Evolutionary conservation across 1,140 invertebrate species (phyloP), one percentile per base, ranked within the genome.

Genomic region (Drosophila santomea): DNA sequence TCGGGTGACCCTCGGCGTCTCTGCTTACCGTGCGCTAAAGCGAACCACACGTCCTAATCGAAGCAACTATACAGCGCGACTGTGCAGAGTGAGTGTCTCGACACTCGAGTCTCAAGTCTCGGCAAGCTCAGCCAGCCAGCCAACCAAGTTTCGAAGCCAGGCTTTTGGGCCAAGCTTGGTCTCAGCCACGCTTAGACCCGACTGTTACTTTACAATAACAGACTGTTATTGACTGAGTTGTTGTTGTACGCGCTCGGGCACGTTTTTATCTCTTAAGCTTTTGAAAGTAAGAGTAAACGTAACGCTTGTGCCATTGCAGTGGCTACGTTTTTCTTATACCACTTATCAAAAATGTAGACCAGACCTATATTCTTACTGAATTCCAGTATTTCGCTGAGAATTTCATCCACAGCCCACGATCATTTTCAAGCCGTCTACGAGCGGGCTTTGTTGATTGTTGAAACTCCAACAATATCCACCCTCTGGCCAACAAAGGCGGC

Each of bases 281-380:
- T 83, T 89, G 80, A 89, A 89, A 88, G 80, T 88, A 88, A 88
- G 83, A 88, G 83, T 84, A 77, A 79, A 14, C 36, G 10, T 11
- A 32, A 60, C 64, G 58, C 54, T 28, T 54, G 57, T 63, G 44
- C 55, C 45, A 66, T 64, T 72, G 51, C 7, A 36, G 1, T 32
- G 10, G 8, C 7, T 32, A 32, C 32, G 32, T 32, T 32, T 32
- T 32, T 2, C 32, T 32, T 32, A 32, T 32, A 32, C 32, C 2
- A 32, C 8, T 32, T 32, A 32, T 32, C 32, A 32, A 36, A 51
- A 39, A 45, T 23, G 36, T 14, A 36, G 35, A 14, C n/a, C 39
- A 63, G 25, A 62, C 36, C 35, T 17, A 35, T 63, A 44, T 50
- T 45, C 23, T 20, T n/a, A 10, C 12, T 55, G 15, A 38, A 44